These are phyloP conservation scores for Contarinia nasturtii DNA, from an alignment of 1,140 invertebrate genomes.

Conservation along the genomic window DNA sequence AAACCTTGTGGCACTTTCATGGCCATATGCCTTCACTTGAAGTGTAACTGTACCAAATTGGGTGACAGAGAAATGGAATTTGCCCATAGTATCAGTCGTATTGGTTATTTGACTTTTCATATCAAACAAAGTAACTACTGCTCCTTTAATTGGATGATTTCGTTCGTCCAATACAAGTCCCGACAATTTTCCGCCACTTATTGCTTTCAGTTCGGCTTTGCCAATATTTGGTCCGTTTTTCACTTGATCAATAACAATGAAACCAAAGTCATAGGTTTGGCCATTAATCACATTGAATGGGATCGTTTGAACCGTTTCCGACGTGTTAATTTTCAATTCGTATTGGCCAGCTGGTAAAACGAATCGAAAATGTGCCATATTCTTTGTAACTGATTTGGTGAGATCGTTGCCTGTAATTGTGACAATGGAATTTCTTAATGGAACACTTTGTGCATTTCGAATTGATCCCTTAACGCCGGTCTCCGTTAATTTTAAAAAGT, in stretches of 20 bases:
- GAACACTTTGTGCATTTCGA: slow-evolving; percentile 34
- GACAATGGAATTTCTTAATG: slow-evolving; percentile 50
- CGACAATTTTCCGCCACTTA: slow-evolving; percentile 9
- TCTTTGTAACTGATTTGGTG: slow-evolving; percentile 38
- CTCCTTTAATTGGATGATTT: slow-evolving; percentile 35
- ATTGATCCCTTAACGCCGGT: slow-evolving; percentile 55
- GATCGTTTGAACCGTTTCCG: slow-evolving; percentile 30
- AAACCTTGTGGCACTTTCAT: slow-evolving; percentile 30
- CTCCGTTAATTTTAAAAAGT: slow-evolving; percentile 31
- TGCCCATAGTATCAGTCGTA: slow-evolving; percentile 30
- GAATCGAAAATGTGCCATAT: slow-evolving; percentile 46
- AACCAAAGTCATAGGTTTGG: slow-evolving; percentile 10
- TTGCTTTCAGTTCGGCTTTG: background rate
- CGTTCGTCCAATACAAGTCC: slow-evolving; percentile 34
- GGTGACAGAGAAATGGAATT: slow-evolving; percentile 31
- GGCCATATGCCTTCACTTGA: slow-evolving; percentile 32
- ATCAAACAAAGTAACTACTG: slow-evolving; percentile 27
- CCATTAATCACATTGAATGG: slow-evolving; percentile 21
- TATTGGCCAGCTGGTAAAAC: slow-evolving; percentile 44
- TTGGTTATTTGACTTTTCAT: slow-evolving; percentile 17
- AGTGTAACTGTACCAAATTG: slow-evolving; percentile 32
- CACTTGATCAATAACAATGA: slow-evolving; percentile 3
- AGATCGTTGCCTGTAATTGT: slow-evolving; percentile 33
- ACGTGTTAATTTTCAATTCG: slow-evolving; percentile 32
- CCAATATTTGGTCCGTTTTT: background rate